Evolutionary conservation across 37 sponge, comb jelly and placozoan species (phyloP).

Genomic region (Hexactinellida sp.): DNA sequence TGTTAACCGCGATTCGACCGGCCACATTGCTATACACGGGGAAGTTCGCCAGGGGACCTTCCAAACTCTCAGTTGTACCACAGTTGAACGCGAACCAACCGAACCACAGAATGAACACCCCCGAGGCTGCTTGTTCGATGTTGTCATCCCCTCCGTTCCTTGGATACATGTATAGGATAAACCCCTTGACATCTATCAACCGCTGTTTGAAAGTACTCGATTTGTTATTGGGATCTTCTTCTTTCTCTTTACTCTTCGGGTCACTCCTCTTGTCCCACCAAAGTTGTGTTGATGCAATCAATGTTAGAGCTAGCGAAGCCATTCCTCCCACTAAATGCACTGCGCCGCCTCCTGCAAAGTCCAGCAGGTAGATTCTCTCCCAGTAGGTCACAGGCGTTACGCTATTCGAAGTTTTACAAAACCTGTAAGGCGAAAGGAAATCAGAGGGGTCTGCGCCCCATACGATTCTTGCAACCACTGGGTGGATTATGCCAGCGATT

Average conservation of each 20-base stretch:
- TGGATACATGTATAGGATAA: slow-evolving; percentile 42
- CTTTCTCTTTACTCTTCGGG: background rate
- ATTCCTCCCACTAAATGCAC: slow-evolving; percentile 40
- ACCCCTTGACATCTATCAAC: background rate
- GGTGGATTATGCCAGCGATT: slow-evolving; percentile 37
- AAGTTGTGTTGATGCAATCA: slow-evolving; percentile 28
- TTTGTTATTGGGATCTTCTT: background rate
- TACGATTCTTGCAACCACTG: slow-evolving; percentile 22
- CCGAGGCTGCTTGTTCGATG: slow-evolving; percentile 49
- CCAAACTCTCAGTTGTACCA: slow-evolving; percentile 46
- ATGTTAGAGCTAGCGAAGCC: slow-evolving; percentile 28
- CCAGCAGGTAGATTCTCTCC: slow-evolving; percentile 26
- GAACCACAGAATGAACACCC: slow-evolving; percentile 58
- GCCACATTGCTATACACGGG: slow-evolving; percentile 21
- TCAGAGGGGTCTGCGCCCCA: slow-evolving; percentile 17
- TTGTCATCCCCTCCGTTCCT: slow-evolving; percentile 22
- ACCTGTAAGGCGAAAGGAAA: slow-evolving; percentile 36
- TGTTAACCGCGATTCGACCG: slow-evolving; percentile 54
- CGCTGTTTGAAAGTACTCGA: background rate
- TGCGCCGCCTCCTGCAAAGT: slow-evolving; percentile 50
- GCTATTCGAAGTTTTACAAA: slow-evolving; percentile 17
- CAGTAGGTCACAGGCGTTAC: background rate
- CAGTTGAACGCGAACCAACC: slow-evolving; percentile 65
- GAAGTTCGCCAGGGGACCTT: slow-evolving; percentile 1
- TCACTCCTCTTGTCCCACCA: slow-evolving; percentile 20